Base-by-base conservation (phyloP, 2,888 invertebrate genomes). In the Trisateles emortualis region DNA sequence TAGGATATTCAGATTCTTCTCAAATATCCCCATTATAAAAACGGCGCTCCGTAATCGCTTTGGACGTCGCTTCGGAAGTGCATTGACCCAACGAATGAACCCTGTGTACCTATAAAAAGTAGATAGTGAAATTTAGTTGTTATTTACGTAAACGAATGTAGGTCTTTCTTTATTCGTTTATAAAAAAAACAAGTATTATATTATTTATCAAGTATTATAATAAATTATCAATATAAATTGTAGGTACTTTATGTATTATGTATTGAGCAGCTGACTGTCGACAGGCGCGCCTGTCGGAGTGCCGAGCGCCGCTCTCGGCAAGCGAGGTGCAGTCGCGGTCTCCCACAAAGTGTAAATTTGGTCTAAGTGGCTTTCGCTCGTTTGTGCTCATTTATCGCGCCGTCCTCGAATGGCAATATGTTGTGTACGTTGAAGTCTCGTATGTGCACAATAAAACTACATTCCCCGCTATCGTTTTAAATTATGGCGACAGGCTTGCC, bases 341-440 rank as follows among this genome's bases (percentile, higher is more conserved):
- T 92, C 92, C 92, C 92, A 89, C 92, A 81, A 88, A 92, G 92
- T 86, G 88, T 92, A 90, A 91, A 92, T 91, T 91, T 87, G 90
- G 86, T 89, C 85, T 90, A 90, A 90, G 87, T 90, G 85, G 86
- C 89, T 90, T 91, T 88, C 86, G 88, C 88, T 89, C 84, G 84
- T 88, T 88, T 88, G 86, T 84, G 83, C 84, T 85, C 87, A 88
- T 90, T 90, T 90, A 88, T 85, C 83, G 82, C 79, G 76, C 79
- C 80, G 79, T 83, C 77, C 81, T 79, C 82, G 71, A 78, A 84
- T 80, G 76, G 84, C 84, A 82, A 82, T 86, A 85, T 86, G 84
- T 84, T 87, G 78, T 78, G 75, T 79, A 86, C 73, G 79, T 80
- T 83, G 79, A 84, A 84, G 81, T 83, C 78, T 81, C 75, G 74